phyloP scores from a whole-genome alignment of 2,113 vertebrate genomes.

The Scortum barcoo region DNA sequence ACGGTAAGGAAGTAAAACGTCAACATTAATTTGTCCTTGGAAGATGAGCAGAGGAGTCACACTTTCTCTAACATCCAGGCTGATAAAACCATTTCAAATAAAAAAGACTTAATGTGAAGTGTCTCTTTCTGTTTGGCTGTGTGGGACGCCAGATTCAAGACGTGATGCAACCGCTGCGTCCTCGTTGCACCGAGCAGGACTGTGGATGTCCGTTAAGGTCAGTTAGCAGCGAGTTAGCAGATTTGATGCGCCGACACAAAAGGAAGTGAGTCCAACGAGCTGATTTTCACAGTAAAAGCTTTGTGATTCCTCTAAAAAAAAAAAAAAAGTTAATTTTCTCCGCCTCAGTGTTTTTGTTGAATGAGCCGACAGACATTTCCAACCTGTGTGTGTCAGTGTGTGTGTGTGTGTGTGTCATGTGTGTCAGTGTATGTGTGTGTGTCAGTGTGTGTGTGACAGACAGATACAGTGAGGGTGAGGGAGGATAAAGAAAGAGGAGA shows the following conservation, averaged over 20 bases:
- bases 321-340: background rate
- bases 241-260: too few species aligned
- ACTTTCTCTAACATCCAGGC: too few species aligned
- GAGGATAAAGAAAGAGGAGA: background rate
- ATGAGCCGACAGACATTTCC: background rate
- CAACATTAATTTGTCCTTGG: constrained; percentile 1
- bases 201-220: background rate
- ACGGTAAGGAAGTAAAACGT: constrained; percentile 9
- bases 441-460: background rate
- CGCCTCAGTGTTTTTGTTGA: background rate
- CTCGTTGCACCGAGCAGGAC: background rate
- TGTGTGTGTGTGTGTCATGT: background rate
- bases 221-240: background rate
- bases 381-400: background rate
- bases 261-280: background rate
- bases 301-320: too few species aligned
- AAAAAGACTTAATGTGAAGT: background rate
- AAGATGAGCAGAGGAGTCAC: too few species aligned
- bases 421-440: background rate
- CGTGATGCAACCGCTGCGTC: too few species aligned
- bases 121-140: background rate
- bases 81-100: too few species aligned
- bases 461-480: background rate
- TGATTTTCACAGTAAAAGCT: background rate
- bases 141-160: background rate